Percentiles rank a stretch among this genome's conserved stretches.
These are phyloP conservation scores for Cherax destructor DNA, from an alignment of 1,140 invertebrate genomes.

Conservation along the genomic window DNA sequence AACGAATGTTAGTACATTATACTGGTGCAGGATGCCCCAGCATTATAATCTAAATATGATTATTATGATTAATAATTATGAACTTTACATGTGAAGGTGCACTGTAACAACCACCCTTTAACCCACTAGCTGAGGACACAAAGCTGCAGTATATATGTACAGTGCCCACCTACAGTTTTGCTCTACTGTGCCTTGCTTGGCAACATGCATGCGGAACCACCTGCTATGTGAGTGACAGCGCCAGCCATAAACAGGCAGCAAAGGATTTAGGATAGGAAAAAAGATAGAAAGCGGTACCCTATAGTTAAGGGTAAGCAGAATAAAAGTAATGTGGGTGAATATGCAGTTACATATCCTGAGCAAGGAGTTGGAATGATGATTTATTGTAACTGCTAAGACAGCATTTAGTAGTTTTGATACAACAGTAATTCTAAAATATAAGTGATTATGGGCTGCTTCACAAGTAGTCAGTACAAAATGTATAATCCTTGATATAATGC, in stretches of 20 bases:
- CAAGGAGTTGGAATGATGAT: background rate
- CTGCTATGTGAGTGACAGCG: constrained; percentile 61
- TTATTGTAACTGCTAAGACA: background rate
- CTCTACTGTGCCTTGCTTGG: constrained; percentile 65
- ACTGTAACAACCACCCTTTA: constrained; percentile 60
- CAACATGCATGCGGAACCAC: constrained; percentile 69
- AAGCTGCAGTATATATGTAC: constrained; percentile 64
- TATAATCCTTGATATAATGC: no score
- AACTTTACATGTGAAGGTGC: constrained; percentile 67
- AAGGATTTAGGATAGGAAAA: constrained; percentile 26
- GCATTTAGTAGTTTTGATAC: background rate
- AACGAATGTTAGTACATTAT: constrained; percentile 70
- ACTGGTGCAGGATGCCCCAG: constrained; percentile 69
- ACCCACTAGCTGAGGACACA: constrained; percentile 65
- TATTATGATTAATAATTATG: constrained; percentile 57
- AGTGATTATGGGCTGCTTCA: no score
- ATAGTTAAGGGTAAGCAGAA: constrained; percentile 24
- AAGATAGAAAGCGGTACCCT: constrained; percentile 58
- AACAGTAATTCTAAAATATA: no score
- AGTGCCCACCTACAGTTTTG: constrained; percentile 64
- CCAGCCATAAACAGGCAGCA: constrained; percentile 65
- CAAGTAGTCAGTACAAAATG: no score
- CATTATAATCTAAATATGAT: constrained; percentile 62
- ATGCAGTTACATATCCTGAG: background rate
- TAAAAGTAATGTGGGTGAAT: constrained; percentile 6